Evolutionary conservation across 1,140 invertebrate species (phyloP), one percentile per base, ranked within the genome.

Genomic region (Batillaria attramentaria): DNA sequence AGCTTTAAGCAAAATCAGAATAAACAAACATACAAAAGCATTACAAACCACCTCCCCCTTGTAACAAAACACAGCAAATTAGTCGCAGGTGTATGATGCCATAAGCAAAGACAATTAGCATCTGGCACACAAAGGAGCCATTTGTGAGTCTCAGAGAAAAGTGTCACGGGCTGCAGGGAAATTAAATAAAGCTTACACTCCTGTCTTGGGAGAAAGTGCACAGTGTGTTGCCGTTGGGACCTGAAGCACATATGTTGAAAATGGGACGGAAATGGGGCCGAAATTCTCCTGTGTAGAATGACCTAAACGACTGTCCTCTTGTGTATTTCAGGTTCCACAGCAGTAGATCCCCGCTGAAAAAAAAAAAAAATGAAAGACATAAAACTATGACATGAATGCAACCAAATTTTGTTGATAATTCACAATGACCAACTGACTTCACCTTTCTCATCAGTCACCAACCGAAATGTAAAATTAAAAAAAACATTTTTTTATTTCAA

Each of bases 261-360:
- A 93, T 89, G 60, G 92, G 91, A 73, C 92, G 90, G 2, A 43
- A 80, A 84, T 94, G 94, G 74, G 90, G 83, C 83, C 93, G 93
- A 13, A 76, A 76, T 3, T 81, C 73, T 13, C 62, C 10, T 2
- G 77, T 24, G 62, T 79, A 62, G 70, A 94, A 83, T 13, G 92
- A 68, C 78, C 88, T 84, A 65, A 83, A 89, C 18, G 89, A 79
- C 60, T 85, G 78, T 57, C 88, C 85, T 16, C 69, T 82, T 18
- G 77, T 70, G 16, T 72, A 62, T 8, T 54, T 50, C 8, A 89
- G 68, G 50, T 88, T 83, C 87, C 87, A 89, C 35, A 84, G 43
- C 18, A 88, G 65, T 43, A 90, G 75, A 35, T 90, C 89, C 42
- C 89, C 89, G 35, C 75, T 75, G 74, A 82, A 72, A 92, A 84